phyloP scores from a whole-genome alignment of 2,888 invertebrate genomes.

The Silvanus unidentatus region DNA sequence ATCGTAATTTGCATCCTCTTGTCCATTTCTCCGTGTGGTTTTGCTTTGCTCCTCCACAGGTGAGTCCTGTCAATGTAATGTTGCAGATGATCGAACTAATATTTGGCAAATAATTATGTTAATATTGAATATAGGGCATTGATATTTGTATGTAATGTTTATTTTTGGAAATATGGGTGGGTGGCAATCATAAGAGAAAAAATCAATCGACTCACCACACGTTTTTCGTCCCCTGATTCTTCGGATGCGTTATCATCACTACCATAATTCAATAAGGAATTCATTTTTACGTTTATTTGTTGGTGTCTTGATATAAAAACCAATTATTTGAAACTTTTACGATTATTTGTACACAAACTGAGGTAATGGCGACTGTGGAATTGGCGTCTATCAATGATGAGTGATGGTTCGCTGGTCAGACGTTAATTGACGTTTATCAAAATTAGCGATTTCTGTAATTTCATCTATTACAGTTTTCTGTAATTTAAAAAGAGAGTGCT shows the following conservation, averaged over 20 bases:
- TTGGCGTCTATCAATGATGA: too few species aligned
- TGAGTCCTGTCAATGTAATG: slow-evolving; percentile 35
- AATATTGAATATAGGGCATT: slow-evolving; percentile 10
- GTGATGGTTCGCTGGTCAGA: too few species aligned
- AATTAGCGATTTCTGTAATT: too few species aligned
- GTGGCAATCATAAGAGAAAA: not conserved
- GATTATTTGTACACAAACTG: too few species aligned
- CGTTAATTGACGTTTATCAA: too few species aligned
- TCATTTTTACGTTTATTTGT: slow-evolving; percentile 55
- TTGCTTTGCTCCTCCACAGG: slow-evolving; percentile 21
- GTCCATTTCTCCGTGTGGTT: slow-evolving; percentile 22
- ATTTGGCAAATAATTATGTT: slow-evolving; percentile 29
- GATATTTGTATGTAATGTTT: too few species aligned
- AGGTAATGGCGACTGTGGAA: too few species aligned
- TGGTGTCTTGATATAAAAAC: too few species aligned
- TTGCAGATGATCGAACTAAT: slow-evolving; percentile 34
- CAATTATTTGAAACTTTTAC: too few species aligned
- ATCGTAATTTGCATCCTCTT: slow-evolving; percentile 61
- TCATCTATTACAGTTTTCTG: too few species aligned
- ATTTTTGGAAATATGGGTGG: too few species aligned
- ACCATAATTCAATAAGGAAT: slow-evolving; percentile 69
- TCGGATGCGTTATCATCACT: slow-evolving; percentile 76
- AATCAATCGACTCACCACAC: slow-evolving; percentile 29
- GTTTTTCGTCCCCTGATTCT: slow-evolving; percentile 36
- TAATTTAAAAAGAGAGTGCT: too few species aligned